Evolutionary conservation across 2,888 invertebrate species (phyloP).

Genomic region (Calephelis perditalis): DNA sequence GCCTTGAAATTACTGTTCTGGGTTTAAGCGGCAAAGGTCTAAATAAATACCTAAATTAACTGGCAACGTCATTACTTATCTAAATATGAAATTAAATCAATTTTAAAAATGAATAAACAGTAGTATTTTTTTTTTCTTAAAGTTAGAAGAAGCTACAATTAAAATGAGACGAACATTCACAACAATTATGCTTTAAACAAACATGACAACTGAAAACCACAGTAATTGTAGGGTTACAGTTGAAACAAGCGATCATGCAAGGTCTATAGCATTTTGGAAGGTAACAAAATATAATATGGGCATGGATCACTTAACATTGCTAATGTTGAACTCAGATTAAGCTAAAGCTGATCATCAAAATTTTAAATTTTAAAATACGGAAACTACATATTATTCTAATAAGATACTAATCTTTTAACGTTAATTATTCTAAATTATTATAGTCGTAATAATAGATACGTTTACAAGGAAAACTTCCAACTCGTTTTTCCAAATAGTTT

Average conservation of each 20-base stretch:
- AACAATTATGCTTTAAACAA: conserved; percentile 2
- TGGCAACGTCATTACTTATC: too few species aligned
- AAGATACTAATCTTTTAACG: neutral
- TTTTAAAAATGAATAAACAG: too few species aligned
- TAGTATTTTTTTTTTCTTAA: too few species aligned
- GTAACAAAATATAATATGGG: neutral
- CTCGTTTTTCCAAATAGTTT: neutral
- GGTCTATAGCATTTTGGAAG: conserved; percentile 1
- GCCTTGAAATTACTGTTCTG: too few species aligned
- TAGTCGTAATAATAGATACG: neutral
- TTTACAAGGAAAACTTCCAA: neutral
- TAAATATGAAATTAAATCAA: too few species aligned
- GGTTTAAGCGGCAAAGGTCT: too few species aligned
- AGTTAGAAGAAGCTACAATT: neutral
- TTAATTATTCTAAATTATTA: neutral
- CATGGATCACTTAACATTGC: neutral
- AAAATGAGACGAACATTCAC: neutral
- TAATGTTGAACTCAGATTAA: neutral
- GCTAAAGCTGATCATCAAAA: neutral
- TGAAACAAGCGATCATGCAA: conserved; percentile 8
- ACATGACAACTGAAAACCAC: neutral
- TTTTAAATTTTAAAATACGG: neutral
- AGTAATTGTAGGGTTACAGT: conserved; percentile 2
- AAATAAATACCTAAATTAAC: too few species aligned
- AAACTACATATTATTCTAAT: neutral